Base-by-base conservation (phyloP, 2,797 vertebrate species). In the Ciconia nigra region DNA sequence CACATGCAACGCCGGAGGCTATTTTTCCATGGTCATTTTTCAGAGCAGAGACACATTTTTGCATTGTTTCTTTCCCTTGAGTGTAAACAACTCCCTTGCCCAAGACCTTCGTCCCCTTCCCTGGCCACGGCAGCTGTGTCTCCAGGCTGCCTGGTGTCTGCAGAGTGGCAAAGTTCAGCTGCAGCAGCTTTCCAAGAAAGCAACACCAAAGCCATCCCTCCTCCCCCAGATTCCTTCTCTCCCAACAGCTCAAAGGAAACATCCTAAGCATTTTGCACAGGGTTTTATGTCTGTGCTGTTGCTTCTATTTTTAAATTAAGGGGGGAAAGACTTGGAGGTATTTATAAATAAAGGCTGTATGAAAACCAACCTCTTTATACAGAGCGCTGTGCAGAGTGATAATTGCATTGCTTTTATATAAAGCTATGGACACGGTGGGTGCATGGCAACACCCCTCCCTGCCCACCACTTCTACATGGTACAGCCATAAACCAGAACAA, bases 171-270 rank as follows among this genome's bases (percentile, higher is more conserved):
- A 63, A 73, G 65, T 54, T 90, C 79, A 83, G 83, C 87, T 54
- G 90, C 78, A 95, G 94, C 55, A 73, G 90, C 87, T 94, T 93
- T 95, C 93, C 90, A 95, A 96, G 93, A 96, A 97, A 95, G 63
- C 76, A 90, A 49, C 61, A 37, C 54, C 58, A 91, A 67, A 79
- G 42, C 91, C 82, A 49, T 41, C 44, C 82, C 93, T 83, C 82
- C 63, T 92, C 58, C 89, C 42, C 33, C 89, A 33, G 42, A 95
- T 91, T 93, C 84, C 62, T 93, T 46, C 89, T 83, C 57, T 90
- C 83, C 61, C 66, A 58, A 49, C 55, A 76, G 83, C 87, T 84
- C 89, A 85, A 61, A 89, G 76, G 74, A 96, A 97, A 55, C 37
- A 97, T 91, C 76, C 88, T 2, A 86, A 92, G 62, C 72, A 88